Percentiles rank a stretch among this genome's conserved stretches.
Evolutionary conservation across 2,888 invertebrate species (phyloP).

Genomic region (Nymphalis c-album): DNA sequence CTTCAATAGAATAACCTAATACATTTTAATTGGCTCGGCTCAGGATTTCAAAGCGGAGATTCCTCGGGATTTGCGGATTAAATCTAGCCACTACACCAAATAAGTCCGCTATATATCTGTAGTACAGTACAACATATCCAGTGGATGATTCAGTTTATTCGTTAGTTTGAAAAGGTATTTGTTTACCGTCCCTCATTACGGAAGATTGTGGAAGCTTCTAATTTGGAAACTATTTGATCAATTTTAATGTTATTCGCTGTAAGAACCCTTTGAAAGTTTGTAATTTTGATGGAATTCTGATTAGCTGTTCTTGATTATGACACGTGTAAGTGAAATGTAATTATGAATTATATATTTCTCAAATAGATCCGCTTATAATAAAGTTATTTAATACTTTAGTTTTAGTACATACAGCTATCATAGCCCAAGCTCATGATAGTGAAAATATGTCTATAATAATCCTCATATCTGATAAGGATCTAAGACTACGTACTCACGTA

Average conservation of each 20-base stretch:
- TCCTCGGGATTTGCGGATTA: too few relatives aligned
- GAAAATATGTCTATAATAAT: too few relatives aligned
- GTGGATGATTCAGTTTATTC: conserved; percentile 19
- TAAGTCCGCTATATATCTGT: background rate
- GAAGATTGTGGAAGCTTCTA: conserved; percentile 30
- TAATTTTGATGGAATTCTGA: conserved; percentile 16
- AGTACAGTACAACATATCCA: background rate
- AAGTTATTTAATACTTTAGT: too few relatives aligned
- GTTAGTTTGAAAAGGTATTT: conserved; percentile 35
- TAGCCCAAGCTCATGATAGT: too few relatives aligned
- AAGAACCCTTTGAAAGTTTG: conserved; percentile 27
- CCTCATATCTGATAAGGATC: too few relatives aligned
- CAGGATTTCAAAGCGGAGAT: too few relatives aligned
- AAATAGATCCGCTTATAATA: too few relatives aligned
- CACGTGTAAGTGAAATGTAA: background rate
- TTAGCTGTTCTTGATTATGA: conserved; percentile 7
- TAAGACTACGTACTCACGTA: too few relatives aligned
- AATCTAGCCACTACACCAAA: too few relatives aligned
- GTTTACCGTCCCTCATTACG: conserved; percentile 32
- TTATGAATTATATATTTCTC: background rate
- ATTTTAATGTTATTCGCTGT: conserved; percentile 28
- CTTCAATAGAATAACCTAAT: too few relatives aligned
- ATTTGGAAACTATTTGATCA: conserved; percentile 35
- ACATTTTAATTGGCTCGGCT: too few relatives aligned
- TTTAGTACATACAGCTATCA: too few relatives aligned